Evolutionary conservation across 2,113 vertebrate genomes (phyloP), one percentile per base, ranked within the genome.

Genomic region (Oncorhynchus kisutch): DNA sequence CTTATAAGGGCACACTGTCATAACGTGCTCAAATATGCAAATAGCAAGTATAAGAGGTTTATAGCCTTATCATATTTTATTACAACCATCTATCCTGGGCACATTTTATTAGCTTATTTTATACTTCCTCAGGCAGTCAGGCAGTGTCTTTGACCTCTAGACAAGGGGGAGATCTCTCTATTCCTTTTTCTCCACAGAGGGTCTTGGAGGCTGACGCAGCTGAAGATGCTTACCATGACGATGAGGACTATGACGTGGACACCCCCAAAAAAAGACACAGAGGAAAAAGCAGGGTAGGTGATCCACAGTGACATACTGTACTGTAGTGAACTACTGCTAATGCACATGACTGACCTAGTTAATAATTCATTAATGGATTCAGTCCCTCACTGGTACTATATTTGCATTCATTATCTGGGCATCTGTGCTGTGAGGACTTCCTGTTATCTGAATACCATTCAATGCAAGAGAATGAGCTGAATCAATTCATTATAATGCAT

Each of bases 131-230:
- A 54, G 51, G 4, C 12, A 16, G 49, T 51, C 49, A 14, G 9
- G 12, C 49, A 54, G 12, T 16, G 13, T 5, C 51, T 54, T 18
- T 54, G 51, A 18, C 51, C 16, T 54, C 51, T 14, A 54, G 51
- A 16, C 51, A 13, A 54, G 14, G 18, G 14, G 16, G 16, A 18
- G 51, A n/a, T n/a, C 60, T 74, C 18, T 13, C 18, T 45, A 34
- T 5, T 24, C 66, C 74, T 39, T 78, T 31, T 4, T 84, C 88
- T 78, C 20, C 79, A 49, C 88, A 99, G 98, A 95, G 96, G 87
- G 97, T 99, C 88, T 92, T 99, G 88, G 97, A 98, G 92, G 97
- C 98, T 59, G 98, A 99, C 72, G 98, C 98, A 88, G 97, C 97
- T 72, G 95, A 95, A 82, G 98, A 99, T 78, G 96, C 96, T 91